These are phyloP conservation scores for Mayetiola destructor DNA, from an alignment of 2,888 invertebrate genomes.

Conservation along the genomic window DNA sequence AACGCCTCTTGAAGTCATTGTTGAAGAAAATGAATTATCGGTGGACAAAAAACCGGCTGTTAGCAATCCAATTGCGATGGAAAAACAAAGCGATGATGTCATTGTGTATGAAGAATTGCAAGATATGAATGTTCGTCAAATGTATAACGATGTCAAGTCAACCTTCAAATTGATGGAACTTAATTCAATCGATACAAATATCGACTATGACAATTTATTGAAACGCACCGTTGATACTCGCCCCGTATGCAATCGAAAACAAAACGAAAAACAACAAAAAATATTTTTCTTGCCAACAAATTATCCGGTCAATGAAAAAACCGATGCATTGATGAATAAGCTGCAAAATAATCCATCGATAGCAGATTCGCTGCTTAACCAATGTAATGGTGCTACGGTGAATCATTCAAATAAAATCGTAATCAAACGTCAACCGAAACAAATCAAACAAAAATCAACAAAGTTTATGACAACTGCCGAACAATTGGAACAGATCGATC, in stretches of 20 bases:
- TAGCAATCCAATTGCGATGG: neutral
- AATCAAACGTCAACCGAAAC: neutral
- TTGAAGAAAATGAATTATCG: neutral
- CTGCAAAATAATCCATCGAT: neutral
- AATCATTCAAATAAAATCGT: neutral
- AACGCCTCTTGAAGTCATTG: neutral
- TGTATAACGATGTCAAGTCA: neutral
- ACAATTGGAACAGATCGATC: neutral
- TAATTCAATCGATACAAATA: neutral
- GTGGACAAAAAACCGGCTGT: neutral
- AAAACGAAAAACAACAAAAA: too few relatives aligned
- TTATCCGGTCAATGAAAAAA: neutral
- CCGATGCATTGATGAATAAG: neutral
- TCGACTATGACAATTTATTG: too few relatives aligned
- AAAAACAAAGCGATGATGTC: neutral
- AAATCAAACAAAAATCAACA: neutral
- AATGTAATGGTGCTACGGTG: neutral
- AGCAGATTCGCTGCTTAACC: neutral
- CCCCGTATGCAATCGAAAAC: too few relatives aligned
- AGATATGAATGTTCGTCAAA: neutral
- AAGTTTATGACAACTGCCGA: neutral
- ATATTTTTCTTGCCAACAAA: neutral
- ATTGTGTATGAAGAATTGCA: neutral
- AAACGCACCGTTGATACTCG: too few relatives aligned
- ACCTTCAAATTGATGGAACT: neutral